phyloP scores from a whole-genome alignment of 2,888 invertebrate species.

The Athripsodes cinereus region DNA sequence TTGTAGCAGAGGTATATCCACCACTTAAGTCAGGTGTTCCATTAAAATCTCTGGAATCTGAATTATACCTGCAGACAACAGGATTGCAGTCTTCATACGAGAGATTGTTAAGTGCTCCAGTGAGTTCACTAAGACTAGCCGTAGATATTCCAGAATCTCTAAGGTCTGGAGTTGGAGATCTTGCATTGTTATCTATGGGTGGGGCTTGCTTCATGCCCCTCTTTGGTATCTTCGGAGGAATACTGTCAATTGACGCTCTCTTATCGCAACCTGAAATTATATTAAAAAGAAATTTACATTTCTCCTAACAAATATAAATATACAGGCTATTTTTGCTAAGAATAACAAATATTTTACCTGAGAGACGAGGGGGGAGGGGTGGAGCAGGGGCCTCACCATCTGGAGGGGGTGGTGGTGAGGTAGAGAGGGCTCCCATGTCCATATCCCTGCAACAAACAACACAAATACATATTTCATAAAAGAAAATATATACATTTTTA shows the following conservation, averaged over 20 bases:
- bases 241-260: slow-evolving; percentile 22
- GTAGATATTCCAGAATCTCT: slow-evolving; percentile 51
- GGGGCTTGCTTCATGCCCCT: slow-evolving; percentile 21
- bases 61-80: slow-evolving; percentile 36
- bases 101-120: slow-evolving; percentile 29
- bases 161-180: slow-evolving; percentile 38
- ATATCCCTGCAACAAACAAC: slow-evolving; percentile 17
- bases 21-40: slow-evolving; percentile 22
- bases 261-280: slow-evolving; percentile 19
- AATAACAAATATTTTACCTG: slow-evolving; percentile 7
- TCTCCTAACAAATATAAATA: not conserved
- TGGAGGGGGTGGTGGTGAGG: slow-evolving; percentile 17
- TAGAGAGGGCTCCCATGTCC: slow-evolving; percentile 10
- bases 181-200: slow-evolving; percentile 14
- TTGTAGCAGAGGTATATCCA: slow-evolving; percentile 19
- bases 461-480: not conserved
- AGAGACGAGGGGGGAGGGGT: slow-evolving; percentile 24
- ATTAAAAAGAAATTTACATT: not conserved
- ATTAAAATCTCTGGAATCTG: slow-evolving; percentile 24
- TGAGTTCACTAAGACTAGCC: slow-evolving; percentile 37
- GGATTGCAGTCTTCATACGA: slow-evolving; percentile 43
- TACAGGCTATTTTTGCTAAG: not conserved
- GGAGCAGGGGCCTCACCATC: slow-evolving; percentile 22
- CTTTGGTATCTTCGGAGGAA: slow-evolving; percentile 25
- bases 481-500: too few species aligned